Conservation (phyloP, 1,140 invertebrate species). For the Diachasmimorpha longicaudata region DNA sequence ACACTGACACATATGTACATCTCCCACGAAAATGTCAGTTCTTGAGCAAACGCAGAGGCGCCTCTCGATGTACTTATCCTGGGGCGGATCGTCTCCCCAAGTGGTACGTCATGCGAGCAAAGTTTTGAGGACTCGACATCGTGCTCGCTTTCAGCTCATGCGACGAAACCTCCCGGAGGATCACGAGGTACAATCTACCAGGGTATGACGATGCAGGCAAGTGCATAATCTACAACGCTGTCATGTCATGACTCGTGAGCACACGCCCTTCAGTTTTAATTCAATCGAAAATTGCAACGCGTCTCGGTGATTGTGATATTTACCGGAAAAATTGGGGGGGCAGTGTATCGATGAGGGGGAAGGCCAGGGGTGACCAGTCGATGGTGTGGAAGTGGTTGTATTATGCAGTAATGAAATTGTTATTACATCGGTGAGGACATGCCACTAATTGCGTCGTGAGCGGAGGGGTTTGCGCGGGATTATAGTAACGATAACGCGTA, state of each 20-base stretch:
- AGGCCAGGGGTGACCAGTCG: no score
- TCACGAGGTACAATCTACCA: neutral
- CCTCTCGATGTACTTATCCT: slow-evolving; percentile 21
- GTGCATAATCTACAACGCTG: neutral
- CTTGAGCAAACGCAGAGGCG: neutral
- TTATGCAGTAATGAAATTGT: no score
- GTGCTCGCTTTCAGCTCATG: neutral
- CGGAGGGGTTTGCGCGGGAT: no score
- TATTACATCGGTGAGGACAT: no score
- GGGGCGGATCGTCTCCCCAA: slow-evolving; percentile 3
- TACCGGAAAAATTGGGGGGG: neutral
- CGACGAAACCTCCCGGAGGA: neutral
- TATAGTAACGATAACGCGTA: no score
- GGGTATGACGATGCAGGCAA: neutral
- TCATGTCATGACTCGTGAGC: neutral
- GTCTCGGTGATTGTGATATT: neutral
- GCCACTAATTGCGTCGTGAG: no score
- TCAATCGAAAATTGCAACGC: neutral
- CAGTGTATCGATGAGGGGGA: no score
- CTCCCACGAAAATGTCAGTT: neutral
- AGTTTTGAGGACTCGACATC: slow-evolving; percentile 28
- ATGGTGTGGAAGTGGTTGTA: no score
- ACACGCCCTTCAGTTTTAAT: neutral
- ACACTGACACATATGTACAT: neutral
- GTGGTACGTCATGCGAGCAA: slow-evolving; percentile 24